Conservation (phyloP, 1,140 invertebrate genomes). For the Aphelinus certus region DNA sequence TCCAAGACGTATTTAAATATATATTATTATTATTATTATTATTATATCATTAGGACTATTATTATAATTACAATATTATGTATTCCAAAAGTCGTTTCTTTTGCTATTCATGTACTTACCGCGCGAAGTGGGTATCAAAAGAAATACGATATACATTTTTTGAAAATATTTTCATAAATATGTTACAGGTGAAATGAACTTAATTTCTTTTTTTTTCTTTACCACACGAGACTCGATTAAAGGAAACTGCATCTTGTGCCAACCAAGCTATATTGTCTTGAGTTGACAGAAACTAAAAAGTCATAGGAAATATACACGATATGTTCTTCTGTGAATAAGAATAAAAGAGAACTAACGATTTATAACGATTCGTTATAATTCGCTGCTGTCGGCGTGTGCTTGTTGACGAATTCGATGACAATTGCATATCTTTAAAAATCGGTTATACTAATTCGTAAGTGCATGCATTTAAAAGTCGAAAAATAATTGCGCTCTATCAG, state of each 20-base stretch:
- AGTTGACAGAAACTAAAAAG: not conserved
- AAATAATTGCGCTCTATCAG: not conserved
- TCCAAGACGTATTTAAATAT: slow-evolving; percentile 47
- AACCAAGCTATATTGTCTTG: slow-evolving; percentile 4
- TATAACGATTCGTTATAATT: slow-evolving; percentile 13
- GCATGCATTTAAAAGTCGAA: slow-evolving; percentile 17
- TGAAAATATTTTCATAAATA: slow-evolving; percentile 33
- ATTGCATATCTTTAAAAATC: not conserved
- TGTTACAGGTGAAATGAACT: slow-evolving; percentile 32
- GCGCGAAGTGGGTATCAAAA: slow-evolving; percentile 22
- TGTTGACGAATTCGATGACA: not conserved
- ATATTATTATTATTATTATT: slow-evolving; percentile 27
- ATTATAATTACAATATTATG: not conserved
- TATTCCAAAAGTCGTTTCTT: slow-evolving; percentile 11
- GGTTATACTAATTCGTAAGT: slow-evolving; percentile 10
- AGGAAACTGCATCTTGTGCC: slow-evolving; percentile 11
- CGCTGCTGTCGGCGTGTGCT: slow-evolving; percentile 13
- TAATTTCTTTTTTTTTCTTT: slow-evolving; percentile 22
- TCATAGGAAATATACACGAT: not conserved
- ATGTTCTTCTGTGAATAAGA: slow-evolving; percentile 16
- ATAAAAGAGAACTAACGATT: not conserved
- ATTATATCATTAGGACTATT: slow-evolving; percentile 22
- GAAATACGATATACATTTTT: slow-evolving; percentile 4
- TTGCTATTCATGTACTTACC: slow-evolving; percentile 31
- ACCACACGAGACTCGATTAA: not conserved